Evolutionary conservation across 2,888 invertebrate species (phyloP).

Genomic region (Ophonus ardosiacus): DNA sequence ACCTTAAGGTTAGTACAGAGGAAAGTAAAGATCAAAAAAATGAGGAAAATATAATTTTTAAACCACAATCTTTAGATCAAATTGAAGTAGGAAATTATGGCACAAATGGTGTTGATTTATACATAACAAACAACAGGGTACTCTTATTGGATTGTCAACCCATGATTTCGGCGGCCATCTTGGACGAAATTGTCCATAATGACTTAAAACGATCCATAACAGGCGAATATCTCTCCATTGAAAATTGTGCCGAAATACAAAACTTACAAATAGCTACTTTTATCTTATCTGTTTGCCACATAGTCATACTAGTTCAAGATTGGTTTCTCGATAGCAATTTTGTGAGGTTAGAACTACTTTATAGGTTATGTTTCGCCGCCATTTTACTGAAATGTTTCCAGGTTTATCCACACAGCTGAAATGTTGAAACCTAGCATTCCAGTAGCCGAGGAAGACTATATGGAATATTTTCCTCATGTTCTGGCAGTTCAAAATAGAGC

Average conservation of each 20-base stretch:
- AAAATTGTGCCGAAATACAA: conserved; percentile 82
- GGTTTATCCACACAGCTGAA: conserved; percentile 89
- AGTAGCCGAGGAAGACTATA: conserved; percentile 81
- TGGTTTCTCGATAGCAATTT: conserved; percentile 92
- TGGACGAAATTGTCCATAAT: conserved; percentile 81
- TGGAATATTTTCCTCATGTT: conserved; percentile 90
- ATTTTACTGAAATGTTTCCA: conserved; percentile 71
- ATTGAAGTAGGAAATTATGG: conserved; percentile 85
- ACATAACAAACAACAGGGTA: conserved; percentile 81
- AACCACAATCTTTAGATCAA: conserved; percentile 71
- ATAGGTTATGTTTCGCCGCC: neutral
- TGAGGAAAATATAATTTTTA: conserved; percentile 70
- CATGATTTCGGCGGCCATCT: conserved; percentile 82
- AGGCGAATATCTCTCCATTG: conserved; percentile 81
- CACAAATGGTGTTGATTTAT: conserved; percentile 86
- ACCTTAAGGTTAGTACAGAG: conserved; percentile 67
- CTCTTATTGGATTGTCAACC: conserved; percentile 93
- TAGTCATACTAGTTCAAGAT: conserved; percentile 92
- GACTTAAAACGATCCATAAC: conserved; percentile 76
- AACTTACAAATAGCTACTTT: conserved; percentile 90
- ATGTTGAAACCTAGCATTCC: conserved; percentile 90
- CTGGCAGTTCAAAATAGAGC: conserved; percentile 91
- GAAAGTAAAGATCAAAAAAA: conserved; percentile 58
- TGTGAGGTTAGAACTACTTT: conserved; percentile 78
- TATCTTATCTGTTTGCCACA: conserved; percentile 92